These are phyloP conservation scores for Pseudochaenichthys georgianus DNA, from an alignment of 2,797 vertebrate species.

Conservation along the genomic window DNA sequence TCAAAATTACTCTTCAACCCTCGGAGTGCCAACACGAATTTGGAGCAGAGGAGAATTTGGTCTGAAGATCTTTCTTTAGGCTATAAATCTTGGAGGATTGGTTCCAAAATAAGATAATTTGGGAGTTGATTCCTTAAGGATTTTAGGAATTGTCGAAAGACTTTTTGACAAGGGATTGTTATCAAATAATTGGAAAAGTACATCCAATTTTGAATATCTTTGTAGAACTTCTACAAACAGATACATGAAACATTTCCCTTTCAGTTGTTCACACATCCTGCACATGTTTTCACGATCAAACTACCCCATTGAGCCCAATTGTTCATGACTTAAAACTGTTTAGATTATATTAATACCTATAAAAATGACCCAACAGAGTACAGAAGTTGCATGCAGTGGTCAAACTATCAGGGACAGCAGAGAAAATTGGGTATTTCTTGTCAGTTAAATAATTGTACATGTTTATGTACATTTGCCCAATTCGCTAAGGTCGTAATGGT, in stretches of 20 bases:
- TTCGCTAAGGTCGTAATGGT: neutral
- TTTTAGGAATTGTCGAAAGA: slow-evolving; percentile 69
- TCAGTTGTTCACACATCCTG: slow-evolving; percentile 8
- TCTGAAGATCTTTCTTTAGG: slow-evolving; percentile 70
- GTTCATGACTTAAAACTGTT: slow-evolving; percentile 2
- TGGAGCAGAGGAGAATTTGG: slow-evolving; percentile 72
- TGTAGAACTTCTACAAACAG: slow-evolving; percentile 58
- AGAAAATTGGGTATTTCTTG: slow-evolving; percentile 18
- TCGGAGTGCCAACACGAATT: slow-evolving; percentile 76
- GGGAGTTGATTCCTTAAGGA: slow-evolving; percentile 72
- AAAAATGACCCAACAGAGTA: slow-evolving; percentile 8
- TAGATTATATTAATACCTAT: neutral
- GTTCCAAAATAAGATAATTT: slow-evolving; percentile 79
- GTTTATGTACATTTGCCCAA: slow-evolving; percentile 26
- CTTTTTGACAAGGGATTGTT: slow-evolving; percentile 76
- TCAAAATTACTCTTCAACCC: slow-evolving; percentile 82
- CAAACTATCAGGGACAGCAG: slow-evolving; percentile 11
- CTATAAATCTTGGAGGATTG: slow-evolving; percentile 72
- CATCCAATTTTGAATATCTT: slow-evolving; percentile 71
- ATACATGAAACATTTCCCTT: slow-evolving; percentile 50
- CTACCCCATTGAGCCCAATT: neutral
- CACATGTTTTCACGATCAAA: slow-evolving; percentile 30
- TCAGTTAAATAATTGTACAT: slow-evolving; percentile 22
- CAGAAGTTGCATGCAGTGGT: slow-evolving; percentile 4
- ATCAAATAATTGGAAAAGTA: slow-evolving; percentile 84